Conservation (phyloP, 2,113 vertebrate genomes). For the Rhagologus leucostigma region DNA sequence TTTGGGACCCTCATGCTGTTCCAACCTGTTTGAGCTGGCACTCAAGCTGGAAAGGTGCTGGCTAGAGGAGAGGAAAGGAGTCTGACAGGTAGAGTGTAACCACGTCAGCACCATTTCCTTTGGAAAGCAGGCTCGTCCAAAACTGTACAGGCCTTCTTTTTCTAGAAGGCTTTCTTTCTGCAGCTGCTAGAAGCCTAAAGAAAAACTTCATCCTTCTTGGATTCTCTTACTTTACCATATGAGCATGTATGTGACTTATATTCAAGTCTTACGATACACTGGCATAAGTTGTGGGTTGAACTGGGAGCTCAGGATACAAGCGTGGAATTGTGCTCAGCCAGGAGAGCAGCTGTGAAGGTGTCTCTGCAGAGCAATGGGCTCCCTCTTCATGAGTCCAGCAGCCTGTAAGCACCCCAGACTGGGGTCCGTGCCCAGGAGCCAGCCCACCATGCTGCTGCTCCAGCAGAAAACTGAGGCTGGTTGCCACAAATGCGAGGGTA, state of each 20-base stretch:
- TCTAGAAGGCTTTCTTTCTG: not conserved
- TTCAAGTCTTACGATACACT: not conserved
- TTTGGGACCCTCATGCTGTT: not conserved
- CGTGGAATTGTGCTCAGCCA: fast-evolving
- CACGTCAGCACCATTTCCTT: not conserved
- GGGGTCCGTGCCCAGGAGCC: not conserved
- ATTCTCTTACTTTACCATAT: not conserved
- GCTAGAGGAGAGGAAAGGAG: not conserved
- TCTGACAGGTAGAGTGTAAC: not conserved
- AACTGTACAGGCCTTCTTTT: not conserved
- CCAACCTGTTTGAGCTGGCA: not conserved
- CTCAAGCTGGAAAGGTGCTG: not conserved
- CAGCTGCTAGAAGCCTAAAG: not conserved
- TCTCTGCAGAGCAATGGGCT: not conserved
- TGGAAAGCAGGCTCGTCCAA: not conserved
- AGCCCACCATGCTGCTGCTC: not conserved
- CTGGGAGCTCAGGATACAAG: not conserved
- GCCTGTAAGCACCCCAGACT: fast-evolving
- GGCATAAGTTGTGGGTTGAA: not conserved
- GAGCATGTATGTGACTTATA: not conserved
- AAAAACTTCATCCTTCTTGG: not conserved
- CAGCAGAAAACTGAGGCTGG: not conserved
- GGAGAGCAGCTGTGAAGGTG: not conserved
- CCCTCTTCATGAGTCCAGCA: not conserved
- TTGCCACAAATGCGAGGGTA: not conserved